Evolutionary conservation across 2,888 invertebrate genomes (phyloP).

Genomic region (Cistogaster globosa): DNA sequence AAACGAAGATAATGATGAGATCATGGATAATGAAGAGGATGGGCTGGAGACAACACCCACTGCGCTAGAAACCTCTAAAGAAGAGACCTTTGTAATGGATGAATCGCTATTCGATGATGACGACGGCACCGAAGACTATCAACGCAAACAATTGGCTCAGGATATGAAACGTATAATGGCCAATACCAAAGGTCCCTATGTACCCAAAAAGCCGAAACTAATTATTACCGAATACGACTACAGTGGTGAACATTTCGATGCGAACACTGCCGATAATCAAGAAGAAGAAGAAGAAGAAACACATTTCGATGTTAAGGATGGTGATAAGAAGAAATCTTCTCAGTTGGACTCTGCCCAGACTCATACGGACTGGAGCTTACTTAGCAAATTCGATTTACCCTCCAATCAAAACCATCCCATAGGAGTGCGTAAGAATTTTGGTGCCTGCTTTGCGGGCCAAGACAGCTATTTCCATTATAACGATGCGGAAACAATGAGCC

Average conservation of each 20-base stretch:
- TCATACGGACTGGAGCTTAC: constrained; percentile 79
- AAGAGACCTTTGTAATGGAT: constrained; percentile 75
- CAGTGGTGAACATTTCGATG: constrained; percentile 53
- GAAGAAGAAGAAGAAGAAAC: neutral
- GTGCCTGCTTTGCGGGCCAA: constrained; percentile 91
- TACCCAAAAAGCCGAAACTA: constrained; percentile 68
- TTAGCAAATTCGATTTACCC: constrained; percentile 79
- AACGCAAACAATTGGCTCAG: constrained; percentile 81
- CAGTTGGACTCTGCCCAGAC: constrained; percentile 75
- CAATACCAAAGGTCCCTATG: constrained; percentile 76
- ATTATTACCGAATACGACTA: constrained; percentile 68
- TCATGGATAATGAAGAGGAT: constrained; percentile 18
- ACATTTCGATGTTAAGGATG: neutral
- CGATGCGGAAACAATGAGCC: constrained; percentile 93
- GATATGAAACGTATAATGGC: constrained; percentile 83
- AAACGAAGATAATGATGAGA: constrained; percentile 30
- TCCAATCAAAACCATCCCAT: constrained; percentile 77
- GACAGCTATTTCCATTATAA: constrained; percentile 95
- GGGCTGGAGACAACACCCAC: constrained; percentile 12
- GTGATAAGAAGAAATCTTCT: constrained; percentile 19
- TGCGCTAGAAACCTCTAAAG: constrained; percentile 64
- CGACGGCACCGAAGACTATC: constrained; percentile 79
- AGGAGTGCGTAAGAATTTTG: constrained; percentile 81
- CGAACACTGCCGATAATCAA: constrained; percentile 8
- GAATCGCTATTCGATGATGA: constrained; percentile 77